Base-by-base conservation (phyloP, 2,113 vertebrate species). In the Atlantisia rogersi region DNA sequence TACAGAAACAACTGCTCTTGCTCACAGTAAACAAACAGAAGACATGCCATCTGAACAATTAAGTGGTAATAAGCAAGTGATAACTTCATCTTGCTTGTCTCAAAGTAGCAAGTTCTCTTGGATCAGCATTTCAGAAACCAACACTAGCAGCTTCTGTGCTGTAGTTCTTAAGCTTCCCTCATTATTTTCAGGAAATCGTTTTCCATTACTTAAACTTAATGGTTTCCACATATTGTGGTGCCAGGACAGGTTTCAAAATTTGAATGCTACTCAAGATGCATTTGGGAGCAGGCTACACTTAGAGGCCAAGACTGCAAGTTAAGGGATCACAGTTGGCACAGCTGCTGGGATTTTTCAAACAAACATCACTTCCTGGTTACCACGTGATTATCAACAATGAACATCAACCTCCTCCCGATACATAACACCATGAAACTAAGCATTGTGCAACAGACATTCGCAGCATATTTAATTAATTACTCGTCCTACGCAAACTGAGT, bases 401-500 rank as follows among this genome's bases (percentile, higher is more conserved):
- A 94, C 94, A 73, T 56, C 48, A 52, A 78, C 55, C 83, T 88
- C 73, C 82, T 90, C 76, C 52, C 17, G 14, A 74, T 75, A 77
- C 10, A 1, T 42, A 68, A 90, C 32, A 74, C 77, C n/a, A 21
- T 20, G 62, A 89, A 95, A 89, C 75, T 32, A 29, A 73, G 69
- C 50, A 82, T 69, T 96, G 82, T 53, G 78, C 84, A 96, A 95
- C 50, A 70, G 70, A 58, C 63, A 62, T 79, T 90, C 70, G 32
- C 1, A 75, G 24, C 65, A 71, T 88, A 91, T 79, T 80, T 84
- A 88, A 86, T 76, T 31, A 89, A 69, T 69, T 94, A 64, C 25
- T 86, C 6, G 37, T 86, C 88, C 86, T 68, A 81, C 10, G 2
- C 60, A 86, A 86, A 55, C 16, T 2, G 11, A 88, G 13, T 44